Evolutionary conservation across 1,140 invertebrate genomes (phyloP), one percentile per base, ranked within the genome.

Genomic region (Neodiprion lecontei): DNA sequence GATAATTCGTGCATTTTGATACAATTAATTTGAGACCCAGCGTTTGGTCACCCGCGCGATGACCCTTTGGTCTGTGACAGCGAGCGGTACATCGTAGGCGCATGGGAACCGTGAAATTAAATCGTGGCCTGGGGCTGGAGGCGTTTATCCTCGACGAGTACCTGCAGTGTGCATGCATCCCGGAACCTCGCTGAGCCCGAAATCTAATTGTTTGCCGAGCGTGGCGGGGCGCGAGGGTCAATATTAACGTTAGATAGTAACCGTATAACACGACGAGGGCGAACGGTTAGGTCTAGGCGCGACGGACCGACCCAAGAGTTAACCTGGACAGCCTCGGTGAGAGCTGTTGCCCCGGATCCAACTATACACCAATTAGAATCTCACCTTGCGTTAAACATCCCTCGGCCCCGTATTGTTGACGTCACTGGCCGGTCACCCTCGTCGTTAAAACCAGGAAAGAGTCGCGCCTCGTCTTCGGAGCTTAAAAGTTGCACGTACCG

Each of bases 191-290:
- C 28, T 40, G 28, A 61, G 53, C 5, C 53, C n/a, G 53, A 17
- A 61, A 61, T 61, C 53, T 61, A 61, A 17, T 61, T 61, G 53
- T 61, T 61, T 61, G 53, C n/a, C 53, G 53, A 61, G 53, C 11
- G 9, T 12, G 53, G 8, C 4, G 53, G 53, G 53, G 53, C 11
- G 11, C n/a, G n/a, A 61, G 53, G 53, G 53, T 61, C 53, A 61
- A 61, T 61, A 61, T 61, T 61, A 61, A 61, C 53, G 53, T 61
- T 61, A 61, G 53, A 61, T 61, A 8, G 53, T 61, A 40, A 40
- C 28, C 28, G 28, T 40, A 61, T 9, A 61, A 61, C 53, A 61
- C 11, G 11, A 61, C 11, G 53, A 14, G 11, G 53, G 53, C 53
- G 5, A 8, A 14, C 53, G 53, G 11, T 5, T 40, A 40, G 28